These are phyloP conservation scores for Proisotoma minuta DNA, from an alignment of 2,888 invertebrate species.

Conservation along the genomic window DNA sequence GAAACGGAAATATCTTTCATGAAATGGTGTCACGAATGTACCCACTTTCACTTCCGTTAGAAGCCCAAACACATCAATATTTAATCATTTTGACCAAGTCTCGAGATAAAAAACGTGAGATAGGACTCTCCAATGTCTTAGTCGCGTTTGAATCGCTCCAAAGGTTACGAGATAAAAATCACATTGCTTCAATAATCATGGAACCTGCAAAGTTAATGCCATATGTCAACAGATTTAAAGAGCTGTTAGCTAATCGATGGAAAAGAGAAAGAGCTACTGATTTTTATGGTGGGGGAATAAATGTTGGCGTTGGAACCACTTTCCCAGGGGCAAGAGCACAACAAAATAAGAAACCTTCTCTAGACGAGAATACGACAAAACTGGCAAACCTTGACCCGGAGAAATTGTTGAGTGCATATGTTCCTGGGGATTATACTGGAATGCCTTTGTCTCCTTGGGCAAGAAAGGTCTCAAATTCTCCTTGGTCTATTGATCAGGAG, in stretches of 20 bases:
- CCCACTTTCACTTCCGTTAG: too few relatives aligned
- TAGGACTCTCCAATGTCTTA: too few relatives aligned
- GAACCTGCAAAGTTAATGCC: neutral
- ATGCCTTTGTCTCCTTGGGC: slow-evolving; percentile 13
- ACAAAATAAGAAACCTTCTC: neutral
- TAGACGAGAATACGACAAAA: neutral
- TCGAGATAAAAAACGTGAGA: too few relatives aligned
- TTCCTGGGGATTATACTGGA: neutral
- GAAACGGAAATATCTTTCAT: too few relatives aligned
- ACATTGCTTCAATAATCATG: neutral
- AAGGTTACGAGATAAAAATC: neutral
- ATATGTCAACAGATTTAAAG: neutral
- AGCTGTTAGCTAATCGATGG: neutral
- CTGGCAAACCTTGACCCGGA: neutral
- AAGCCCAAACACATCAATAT: too few relatives aligned
- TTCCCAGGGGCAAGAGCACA: neutral
- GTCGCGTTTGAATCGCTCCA: too few relatives aligned
- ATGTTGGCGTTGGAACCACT: neutral
- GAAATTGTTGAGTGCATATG: neutral
- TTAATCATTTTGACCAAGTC: too few relatives aligned
- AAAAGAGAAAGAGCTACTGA: neutral
- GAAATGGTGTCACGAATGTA: too few relatives aligned
- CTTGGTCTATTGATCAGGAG: neutral
- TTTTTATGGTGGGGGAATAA: neutral
- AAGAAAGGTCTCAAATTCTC: slow-evolving; percentile 13